Evolutionary conservation across 2,797 vertebrate genomes (phyloP).

Genomic region (Myotis vivesi): DNA sequence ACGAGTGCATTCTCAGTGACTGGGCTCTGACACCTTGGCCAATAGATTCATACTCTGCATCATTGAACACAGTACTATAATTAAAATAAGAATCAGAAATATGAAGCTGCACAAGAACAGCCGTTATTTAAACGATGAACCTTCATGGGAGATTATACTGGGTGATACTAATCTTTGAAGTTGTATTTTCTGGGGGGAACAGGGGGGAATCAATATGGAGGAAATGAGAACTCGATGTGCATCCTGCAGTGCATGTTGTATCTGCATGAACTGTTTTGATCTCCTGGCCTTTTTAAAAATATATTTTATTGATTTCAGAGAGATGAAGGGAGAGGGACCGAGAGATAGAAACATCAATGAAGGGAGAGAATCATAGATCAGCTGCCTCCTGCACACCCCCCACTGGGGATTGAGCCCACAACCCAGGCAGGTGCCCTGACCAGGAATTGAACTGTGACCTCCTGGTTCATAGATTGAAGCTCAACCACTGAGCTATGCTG

Average conservation of each 20-base stretch:
- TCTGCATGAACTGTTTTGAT: not conserved
- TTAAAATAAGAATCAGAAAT: conserved; percentile 42
- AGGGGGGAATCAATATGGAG: conserved; percentile 68
- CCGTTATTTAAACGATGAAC: conserved; percentile 66
- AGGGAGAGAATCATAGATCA: too few relatives aligned
- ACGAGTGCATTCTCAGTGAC: conserved; percentile 38
- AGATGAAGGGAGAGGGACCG: too few relatives aligned
- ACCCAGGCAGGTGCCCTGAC: too few relatives aligned
- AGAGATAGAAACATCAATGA: too few relatives aligned
- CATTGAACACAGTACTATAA: conserved; percentile 23
- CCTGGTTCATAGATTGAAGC: too few relatives aligned
- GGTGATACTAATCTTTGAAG: conserved; percentile 56
- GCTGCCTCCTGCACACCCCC: too few relatives aligned
- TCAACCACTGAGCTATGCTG: too few relatives aligned
- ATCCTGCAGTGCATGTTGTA: not conserved
- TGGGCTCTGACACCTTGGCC: conserved; percentile 11
- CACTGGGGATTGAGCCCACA: too few relatives aligned
- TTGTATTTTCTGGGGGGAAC: conserved; percentile 61
- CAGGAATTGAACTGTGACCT: too few relatives aligned
- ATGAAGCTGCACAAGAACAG: conserved; percentile 13
- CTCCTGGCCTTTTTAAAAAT: not conserved
- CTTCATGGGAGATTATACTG: conserved; percentile 62
- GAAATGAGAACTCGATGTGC: conserved; percentile 55
- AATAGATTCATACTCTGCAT: conserved; percentile 34
- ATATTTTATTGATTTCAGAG: too few relatives aligned